Evolutionary conservation across 2,797 vertebrate species (phyloP), one percentile per base, ranked within the genome.

Genomic region (Gastrophryne carolinensis): DNA sequence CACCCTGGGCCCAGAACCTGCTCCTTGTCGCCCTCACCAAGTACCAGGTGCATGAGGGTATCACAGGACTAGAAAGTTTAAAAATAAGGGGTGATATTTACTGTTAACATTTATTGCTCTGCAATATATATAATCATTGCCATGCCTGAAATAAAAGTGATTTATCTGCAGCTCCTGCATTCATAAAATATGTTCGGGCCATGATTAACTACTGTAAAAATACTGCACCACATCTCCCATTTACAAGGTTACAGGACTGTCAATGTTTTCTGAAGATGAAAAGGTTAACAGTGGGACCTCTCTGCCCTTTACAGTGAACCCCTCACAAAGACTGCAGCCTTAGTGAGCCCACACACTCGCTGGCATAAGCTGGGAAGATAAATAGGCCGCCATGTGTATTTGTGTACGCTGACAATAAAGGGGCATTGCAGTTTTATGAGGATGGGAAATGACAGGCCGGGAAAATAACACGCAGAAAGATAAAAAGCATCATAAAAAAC

Each of bases 381-480:
- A 32, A 49, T 8, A 3, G 9, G 19, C 29, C 30, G 12, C 21
- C 57, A 34, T 7, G 3, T 23, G 24, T 60, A 60, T 50, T 50
- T 61, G 54, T 35, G 10, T 26, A 19, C 11, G 8, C 21, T 12
- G 68, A 57, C n/a, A 72, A 32, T 35, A 50, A 60, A 58, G 29
- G 54, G 67, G 68, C 50, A 19, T 39, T 29, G 13, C 34, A 35
- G 47, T 54, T 73, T 63, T 54, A 65, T 54, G 49, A 24, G 60
- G 11, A 27, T 23, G 17, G 21, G 50, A 32, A 53, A 57, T 34
- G 49, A 64, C 32, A 44, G 26, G 60, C 26, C 54, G 64, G 34
- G 29, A 72, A 72, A 72, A 72, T 72, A 72, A 73, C 44, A 65
- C 44, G 19, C 37, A 56, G 27, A 23, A 37, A 73, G 37, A 65